Base-by-base conservation (phyloP, 1,140 invertebrate species). In the Zaprionus kolodkinae region DNA sequence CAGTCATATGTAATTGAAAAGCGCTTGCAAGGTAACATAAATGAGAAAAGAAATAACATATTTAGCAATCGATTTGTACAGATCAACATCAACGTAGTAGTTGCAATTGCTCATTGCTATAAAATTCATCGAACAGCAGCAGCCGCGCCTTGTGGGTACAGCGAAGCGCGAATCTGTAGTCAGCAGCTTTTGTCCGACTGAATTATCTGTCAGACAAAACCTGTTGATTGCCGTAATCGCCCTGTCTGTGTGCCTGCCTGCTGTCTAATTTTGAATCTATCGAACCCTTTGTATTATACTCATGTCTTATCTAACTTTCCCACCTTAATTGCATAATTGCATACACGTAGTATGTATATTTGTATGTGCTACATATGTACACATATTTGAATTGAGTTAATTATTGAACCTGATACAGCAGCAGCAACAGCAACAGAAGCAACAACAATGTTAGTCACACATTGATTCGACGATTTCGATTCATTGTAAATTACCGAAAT, bases 401-500 rank as follows among this genome's bases (percentile, higher is more conserved):
- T 35, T 62, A 35, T 36, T 30, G 6, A 61, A 45, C n/a, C n/a
- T 15, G 40, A 45, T 45, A 15, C 40, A 45, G 52, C 35, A 35
- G 50, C 25, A 17, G 33, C 35, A 40, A 43, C 40, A 25, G 21
- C 36, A 60, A 64, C 38, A 35, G 50, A n/a, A 17, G 33, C 35
- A 43, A 43, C 40, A 25, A 11, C 38, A 60, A 64, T 21, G 25
- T 33, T 48, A 48, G 59, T 6, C 38, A 52, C 35, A 52, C 35
- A 63, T 36, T 11, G 45, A 48, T 48, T 48, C 15, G 45, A 17
- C 21, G 62, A 52, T 56, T 30, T 69, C 50, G 38, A 74, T 69
- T 61, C 65, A 74, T 71, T 75, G 72, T 71, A 75, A 71, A 75
- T 75, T 71, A 21, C 43, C 40, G 40, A 64, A 75, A 63, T 75